Percentiles rank a stretch among this genome's conserved stretches.
Evolutionary conservation across 2,888 invertebrate species (phyloP).

Genomic region (Acanthoscelides obtectus): DNA sequence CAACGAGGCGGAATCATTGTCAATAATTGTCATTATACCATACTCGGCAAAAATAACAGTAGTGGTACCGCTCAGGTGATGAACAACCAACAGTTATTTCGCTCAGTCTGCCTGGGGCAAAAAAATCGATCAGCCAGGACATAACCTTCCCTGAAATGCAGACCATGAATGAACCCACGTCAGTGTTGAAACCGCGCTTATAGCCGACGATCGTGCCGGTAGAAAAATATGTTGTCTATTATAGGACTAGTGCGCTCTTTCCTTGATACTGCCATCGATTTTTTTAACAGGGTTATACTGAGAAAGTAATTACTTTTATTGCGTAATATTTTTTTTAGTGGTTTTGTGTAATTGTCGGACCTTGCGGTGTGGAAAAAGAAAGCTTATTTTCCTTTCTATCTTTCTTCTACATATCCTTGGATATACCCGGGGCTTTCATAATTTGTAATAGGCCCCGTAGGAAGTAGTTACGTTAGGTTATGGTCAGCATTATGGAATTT

Average conservation of each 20-base stretch:
- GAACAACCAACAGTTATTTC: not conserved
- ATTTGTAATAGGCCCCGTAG: too few species aligned
- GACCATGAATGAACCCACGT: not conserved
- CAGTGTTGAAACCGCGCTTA: not conserved
- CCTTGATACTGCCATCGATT: not conserved
- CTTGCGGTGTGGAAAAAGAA: not conserved
- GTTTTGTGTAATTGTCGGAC: not conserved
- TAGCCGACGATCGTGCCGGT: not conserved
- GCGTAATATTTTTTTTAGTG: not conserved
- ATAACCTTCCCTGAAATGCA: not conserved
- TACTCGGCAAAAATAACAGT: not conserved
- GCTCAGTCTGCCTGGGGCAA: not conserved
- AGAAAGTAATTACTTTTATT: not conserved
- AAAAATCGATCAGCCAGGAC: not conserved
- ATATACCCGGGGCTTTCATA: too few species aligned
- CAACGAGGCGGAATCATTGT: not conserved
- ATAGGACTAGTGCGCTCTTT: not conserved
- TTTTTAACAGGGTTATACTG: not conserved
- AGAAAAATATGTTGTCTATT: not conserved
- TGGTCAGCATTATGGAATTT: too few species aligned
- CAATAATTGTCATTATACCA: not conserved
- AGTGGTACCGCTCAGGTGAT: not conserved
- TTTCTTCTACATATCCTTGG: not conserved
- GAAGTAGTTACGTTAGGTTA: too few species aligned
- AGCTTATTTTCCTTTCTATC: not conserved